Conservation (phyloP, 2,113 vertebrate genomes). For the Podarcis muralis region DNA sequence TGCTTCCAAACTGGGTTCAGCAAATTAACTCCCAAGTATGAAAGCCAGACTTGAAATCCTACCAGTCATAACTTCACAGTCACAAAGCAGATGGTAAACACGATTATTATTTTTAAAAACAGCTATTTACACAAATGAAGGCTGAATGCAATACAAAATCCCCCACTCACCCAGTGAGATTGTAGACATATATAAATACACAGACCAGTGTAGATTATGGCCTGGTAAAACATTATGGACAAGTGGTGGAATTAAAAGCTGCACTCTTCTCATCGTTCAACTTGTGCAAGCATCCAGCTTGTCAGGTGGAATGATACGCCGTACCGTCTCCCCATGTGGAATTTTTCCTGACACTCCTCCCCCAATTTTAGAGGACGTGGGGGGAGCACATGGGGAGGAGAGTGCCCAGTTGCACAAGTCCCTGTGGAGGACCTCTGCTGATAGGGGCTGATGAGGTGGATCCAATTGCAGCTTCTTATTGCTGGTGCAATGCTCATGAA, state of each 20-base stretch:
- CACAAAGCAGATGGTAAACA: neutral
- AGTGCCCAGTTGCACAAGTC: neutral
- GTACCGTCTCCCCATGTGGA: too few species aligned
- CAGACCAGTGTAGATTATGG: neutral
- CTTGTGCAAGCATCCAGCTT: too few species aligned
- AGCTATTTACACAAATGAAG: conserved; percentile 1
- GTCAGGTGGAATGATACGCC: too few species aligned
- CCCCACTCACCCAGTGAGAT: neutral
- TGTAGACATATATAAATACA: neutral
- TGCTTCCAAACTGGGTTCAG: neutral
- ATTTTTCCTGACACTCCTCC: too few species aligned
- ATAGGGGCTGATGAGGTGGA: too few species aligned
- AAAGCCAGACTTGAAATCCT: neutral
- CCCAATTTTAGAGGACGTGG: too few species aligned
- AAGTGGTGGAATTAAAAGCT: too few species aligned
- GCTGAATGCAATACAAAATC: neutral
- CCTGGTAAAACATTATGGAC: neutral
- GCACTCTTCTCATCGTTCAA: too few species aligned
- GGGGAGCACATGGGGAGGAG: neutral
- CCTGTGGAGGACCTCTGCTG: too few species aligned
- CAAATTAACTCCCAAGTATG: neutral
- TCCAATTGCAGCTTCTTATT: neutral
- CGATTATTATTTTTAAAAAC: neutral
- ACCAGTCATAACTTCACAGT: neutral
- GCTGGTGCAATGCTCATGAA: neutral